Percentiles rank a stretch among this genome's conserved stretches.
Conservation (phyloP, 1,140 invertebrate genomes). For the Conus ventricosus region DNA sequence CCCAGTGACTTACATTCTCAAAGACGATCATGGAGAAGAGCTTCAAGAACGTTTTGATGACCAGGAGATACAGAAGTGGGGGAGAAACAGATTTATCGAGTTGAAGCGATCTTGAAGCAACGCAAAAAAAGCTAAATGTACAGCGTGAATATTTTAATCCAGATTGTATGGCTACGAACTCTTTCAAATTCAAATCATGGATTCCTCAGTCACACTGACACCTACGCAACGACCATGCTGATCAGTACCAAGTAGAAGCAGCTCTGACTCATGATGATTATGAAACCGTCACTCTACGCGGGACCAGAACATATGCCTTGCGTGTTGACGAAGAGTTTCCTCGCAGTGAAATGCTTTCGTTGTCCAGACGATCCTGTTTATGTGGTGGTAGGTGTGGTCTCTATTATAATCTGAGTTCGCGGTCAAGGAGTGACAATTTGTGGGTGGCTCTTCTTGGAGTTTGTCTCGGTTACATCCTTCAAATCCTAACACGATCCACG, state of each 20-base stretch:
- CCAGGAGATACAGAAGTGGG: not conserved
- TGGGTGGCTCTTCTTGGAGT: too few species aligned
- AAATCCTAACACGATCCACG: too few species aligned
- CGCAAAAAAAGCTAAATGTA: not conserved
- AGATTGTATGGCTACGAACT: not conserved
- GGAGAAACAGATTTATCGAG: not conserved
- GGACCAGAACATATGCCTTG: not conserved
- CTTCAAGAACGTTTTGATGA: not conserved
- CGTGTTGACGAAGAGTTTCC: not conserved
- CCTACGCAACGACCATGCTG: too few species aligned
- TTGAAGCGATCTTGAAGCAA: not conserved
- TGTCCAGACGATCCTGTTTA: slow-evolving; percentile 15
- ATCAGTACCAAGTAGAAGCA: too few species aligned
- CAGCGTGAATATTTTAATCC: slow-evolving; percentile 2
- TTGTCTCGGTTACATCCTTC: too few species aligned
- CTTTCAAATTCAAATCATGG: slow-evolving; percentile 13
- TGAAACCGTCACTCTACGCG: not conserved
- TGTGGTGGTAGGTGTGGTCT: slow-evolving; percentile 20
- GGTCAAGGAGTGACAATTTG: slow-evolving; percentile 17
- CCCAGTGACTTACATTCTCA: not conserved
- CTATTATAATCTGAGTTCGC: slow-evolving; percentile 22
- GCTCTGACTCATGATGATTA: not conserved
- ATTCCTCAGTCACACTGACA: not conserved
- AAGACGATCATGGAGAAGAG: slow-evolving; percentile 17
- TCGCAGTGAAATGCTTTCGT: slow-evolving; percentile 16